A percentile compares a stretch with the other conserved stretches of the same genome.
Evolutionary conservation across 2,113 vertebrate genomes (phyloP).

Genomic region (Gopherus flavomarginatus): DNA sequence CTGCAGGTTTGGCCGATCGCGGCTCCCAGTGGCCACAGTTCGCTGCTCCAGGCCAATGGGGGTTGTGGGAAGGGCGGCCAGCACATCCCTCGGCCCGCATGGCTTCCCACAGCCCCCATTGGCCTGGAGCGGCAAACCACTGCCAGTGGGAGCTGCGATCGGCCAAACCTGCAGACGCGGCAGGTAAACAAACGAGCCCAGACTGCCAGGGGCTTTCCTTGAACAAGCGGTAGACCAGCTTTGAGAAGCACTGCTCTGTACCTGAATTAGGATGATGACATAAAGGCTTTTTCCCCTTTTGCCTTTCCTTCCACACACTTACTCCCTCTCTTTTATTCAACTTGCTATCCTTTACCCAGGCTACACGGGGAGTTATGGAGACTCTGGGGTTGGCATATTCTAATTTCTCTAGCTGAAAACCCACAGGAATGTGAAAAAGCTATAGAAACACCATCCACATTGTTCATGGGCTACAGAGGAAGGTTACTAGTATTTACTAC

Average conservation of each 20-base stretch:
- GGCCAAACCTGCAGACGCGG: too few species aligned
- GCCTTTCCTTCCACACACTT: neutral
- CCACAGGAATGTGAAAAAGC: neutral
- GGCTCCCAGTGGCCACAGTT: too few species aligned
- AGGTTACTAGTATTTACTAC: neutral
- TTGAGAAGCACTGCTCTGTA: neutral
- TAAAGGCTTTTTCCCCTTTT: neutral
- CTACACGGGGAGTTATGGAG: neutral
- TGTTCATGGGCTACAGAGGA: neutral
- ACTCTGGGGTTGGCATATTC: neutral
- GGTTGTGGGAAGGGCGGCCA: too few species aligned
- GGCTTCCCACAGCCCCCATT: too few species aligned
- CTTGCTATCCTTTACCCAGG: neutral
- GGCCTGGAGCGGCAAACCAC: too few species aligned
- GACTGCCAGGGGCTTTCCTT: too few species aligned
- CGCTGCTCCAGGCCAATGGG: too few species aligned
- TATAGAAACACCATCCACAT: neutral
- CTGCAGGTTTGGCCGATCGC: too few species aligned
- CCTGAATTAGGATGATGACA: neutral
- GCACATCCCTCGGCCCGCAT: too few species aligned
- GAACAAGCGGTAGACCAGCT: too few species aligned
- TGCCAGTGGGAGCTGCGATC: too few species aligned
- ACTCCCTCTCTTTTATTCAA: neutral
- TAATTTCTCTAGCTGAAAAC: neutral
- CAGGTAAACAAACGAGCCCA: too few species aligned